These are phyloP conservation scores for Brachionus asplanchnoidis DNA, from an alignment of 1,140 invertebrate genomes.

Conservation along the genomic window DNA sequence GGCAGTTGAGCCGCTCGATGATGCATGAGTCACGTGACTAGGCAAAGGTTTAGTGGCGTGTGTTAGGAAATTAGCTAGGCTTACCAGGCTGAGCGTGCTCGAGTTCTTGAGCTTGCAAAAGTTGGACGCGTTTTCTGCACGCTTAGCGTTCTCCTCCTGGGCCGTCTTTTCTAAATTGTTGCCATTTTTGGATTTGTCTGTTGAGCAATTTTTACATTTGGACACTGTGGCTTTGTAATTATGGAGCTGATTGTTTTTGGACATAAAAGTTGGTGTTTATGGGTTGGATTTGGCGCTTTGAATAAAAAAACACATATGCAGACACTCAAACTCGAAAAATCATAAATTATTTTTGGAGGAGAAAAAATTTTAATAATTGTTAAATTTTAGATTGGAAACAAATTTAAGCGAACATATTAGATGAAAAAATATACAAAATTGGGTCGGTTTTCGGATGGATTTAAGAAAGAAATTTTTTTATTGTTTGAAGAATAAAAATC, in stretches of 20 bases:
- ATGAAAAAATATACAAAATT: background rate
- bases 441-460: too few relatives aligned
- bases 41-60: background rate
- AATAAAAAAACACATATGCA: background rate
- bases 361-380: background rate
- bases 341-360: background rate
- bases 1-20: slow-evolving; percentile 70
- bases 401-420: background rate
- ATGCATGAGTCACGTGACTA: slow-evolving; percentile 48
- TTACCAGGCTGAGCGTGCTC: background rate
- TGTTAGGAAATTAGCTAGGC: background rate
- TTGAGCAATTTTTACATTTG: background rate
- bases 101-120: background rate
- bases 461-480: too few relatives aligned
- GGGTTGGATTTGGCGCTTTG: background rate
- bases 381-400: background rate
- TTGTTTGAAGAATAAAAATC: too few relatives aligned
- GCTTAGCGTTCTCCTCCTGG: background rate
- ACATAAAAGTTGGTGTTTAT: background rate
- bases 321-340: background rate
- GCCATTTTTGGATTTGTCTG: background rate
- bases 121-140: background rate
- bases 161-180: background rate
- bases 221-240: background rate
- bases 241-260: background rate